Base-by-base conservation (phyloP, 2,888 invertebrate species). In the Cinara cedri region DNA sequence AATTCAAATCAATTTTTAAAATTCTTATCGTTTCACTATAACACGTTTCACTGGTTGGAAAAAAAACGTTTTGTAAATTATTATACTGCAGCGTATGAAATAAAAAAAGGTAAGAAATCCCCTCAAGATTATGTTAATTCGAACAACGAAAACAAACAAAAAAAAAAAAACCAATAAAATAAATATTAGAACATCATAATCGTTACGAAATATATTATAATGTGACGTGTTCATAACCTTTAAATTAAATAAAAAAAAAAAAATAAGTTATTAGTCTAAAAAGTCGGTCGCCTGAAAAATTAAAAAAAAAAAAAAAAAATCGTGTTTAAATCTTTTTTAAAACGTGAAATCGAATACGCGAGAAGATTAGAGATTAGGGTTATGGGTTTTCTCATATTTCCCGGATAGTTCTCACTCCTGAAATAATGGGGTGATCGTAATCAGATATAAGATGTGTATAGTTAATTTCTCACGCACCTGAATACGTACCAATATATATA, bases 401-500 rank as follows among this genome's bases (percentile, higher is more conserved):
- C n/a, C 16, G n/a, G 4, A 66, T 44, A 66, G 54, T 66, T 14
- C n/a, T 44, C 42, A 62, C 51, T 74, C 49, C 2, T 34, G 34
- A 3, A 34, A 34, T 34, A 63, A 21, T 44, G 44, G 54, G 8
- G n/a, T 44, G 75, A 75, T 75, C 24, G 54, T 75, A 65, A 75
- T 66, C 75, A 76, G 75, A 57, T 76, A n/a, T n/a, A n/a, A 44
- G 49, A 63, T 51, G 49, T 54, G 14, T 42, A 19, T 46, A 66
- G 75, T 76, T 76, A 46, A 76, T 76, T 76, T 76, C 75, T 66
- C 75, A 76, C 75, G 66, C n/a, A 76, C 63, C 49, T 55, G 19
- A 54, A n/a, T 54, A 49, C 2, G 1, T 68, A n/a, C n/a, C n/a
- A n/a, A n/a, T n/a, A n/a, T n/a, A 26, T 51, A 60, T 51, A 46